phyloP scores from a whole-genome alignment of 2,888 invertebrate genomes.

The Calephelis perditalis region DNA sequence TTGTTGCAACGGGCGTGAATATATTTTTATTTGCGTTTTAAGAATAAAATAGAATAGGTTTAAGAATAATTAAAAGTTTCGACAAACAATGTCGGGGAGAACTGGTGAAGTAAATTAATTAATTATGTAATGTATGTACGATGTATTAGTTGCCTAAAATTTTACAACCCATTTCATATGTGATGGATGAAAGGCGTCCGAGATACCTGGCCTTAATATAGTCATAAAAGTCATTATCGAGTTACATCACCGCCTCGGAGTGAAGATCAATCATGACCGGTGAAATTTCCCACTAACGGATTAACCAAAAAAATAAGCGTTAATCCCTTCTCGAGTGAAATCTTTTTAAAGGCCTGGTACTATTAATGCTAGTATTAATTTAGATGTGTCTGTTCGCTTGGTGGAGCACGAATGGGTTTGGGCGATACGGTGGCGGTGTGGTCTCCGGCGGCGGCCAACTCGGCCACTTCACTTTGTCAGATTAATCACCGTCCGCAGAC shows the following conservation, averaged over 20 bases:
- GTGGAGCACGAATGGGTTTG: slow-evolving; percentile 35
- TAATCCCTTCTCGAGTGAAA: slow-evolving; percentile 69
- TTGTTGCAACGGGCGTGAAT: no score
- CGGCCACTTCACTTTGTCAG: slow-evolving; percentile 64
- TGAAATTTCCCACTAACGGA: slow-evolving; percentile 57
- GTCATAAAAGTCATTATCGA: slow-evolving; percentile 35
- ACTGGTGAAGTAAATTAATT: slow-evolving; percentile 1
- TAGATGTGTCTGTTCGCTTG: slow-evolving; percentile 38
- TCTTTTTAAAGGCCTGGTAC: slow-evolving; percentile 46
- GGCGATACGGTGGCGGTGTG: slow-evolving; percentile 40
- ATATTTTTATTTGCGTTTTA: no score
- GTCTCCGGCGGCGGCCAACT: slow-evolving; percentile 42
- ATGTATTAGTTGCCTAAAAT: slow-evolving; percentile 2
- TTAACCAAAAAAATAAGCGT: slow-evolving; percentile 60
- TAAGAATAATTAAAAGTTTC: no score
- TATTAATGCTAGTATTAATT: slow-evolving; percentile 58
- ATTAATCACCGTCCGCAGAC: slow-evolving; percentile 63
- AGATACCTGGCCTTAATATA: slow-evolving; percentile 22
- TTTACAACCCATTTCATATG: slow-evolving; percentile 6
- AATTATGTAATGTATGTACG: neutral
- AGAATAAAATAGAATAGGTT: no score
- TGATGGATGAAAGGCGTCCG: slow-evolving; percentile 24
- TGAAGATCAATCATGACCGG: slow-evolving; percentile 28
- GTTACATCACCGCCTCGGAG: slow-evolving; percentile 27
- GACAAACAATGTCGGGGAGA: neutral